These are phyloP conservation scores for Misgurnus mizolepis DNA, from an alignment of 2,113 vertebrate genomes.

Conservation along the genomic window DNA sequence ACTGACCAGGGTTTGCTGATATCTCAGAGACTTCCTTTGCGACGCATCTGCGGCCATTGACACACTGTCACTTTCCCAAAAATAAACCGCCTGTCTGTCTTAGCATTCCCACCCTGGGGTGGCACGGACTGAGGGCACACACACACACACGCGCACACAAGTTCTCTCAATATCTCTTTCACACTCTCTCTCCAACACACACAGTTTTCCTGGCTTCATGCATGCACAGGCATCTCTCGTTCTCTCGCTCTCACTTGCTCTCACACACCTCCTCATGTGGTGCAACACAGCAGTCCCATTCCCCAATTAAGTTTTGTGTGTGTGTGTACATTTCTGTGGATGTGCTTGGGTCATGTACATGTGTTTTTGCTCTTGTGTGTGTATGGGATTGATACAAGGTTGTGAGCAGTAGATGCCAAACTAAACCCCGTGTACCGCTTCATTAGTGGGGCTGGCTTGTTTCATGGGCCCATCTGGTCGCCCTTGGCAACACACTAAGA, in stretches of 20 bases:
- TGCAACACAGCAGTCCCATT: neutral
- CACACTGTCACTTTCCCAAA: slow-evolving; percentile 80
- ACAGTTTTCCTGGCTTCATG: too few relatives aligned
- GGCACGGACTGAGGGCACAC: slow-evolving; percentile 26
- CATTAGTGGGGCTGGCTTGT: neutral
- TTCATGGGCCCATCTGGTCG: slow-evolving; percentile 1
- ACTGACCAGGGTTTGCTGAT: slow-evolving; percentile 86
- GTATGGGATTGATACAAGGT: neutral
- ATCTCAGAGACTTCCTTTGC: slow-evolving; percentile 81
- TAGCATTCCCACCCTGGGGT: slow-evolving; percentile 67
- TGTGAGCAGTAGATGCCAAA: neutral
- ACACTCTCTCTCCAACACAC: neutral
- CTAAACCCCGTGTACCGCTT: neutral
- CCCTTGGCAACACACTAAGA: slow-evolving; percentile 42
- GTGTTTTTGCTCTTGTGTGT: neutral
- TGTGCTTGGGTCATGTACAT: neutral
- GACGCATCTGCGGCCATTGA: slow-evolving; percentile 85
- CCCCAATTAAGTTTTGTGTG: neutral
- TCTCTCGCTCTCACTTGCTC: slow-evolving; percentile 28
- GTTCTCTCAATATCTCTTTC: slow-evolving; percentile 37
- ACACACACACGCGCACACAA: slow-evolving; percentile 40
- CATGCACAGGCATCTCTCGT: too few relatives aligned
- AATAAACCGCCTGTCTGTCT: slow-evolving; percentile 74
- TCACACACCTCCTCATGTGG: slow-evolving; percentile 32
- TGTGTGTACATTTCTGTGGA: neutral